Evolutionary conservation across 2,797 vertebrate species (phyloP), one percentile per base, ranked within the genome.

Genomic region (Balearica regulorum): DNA sequence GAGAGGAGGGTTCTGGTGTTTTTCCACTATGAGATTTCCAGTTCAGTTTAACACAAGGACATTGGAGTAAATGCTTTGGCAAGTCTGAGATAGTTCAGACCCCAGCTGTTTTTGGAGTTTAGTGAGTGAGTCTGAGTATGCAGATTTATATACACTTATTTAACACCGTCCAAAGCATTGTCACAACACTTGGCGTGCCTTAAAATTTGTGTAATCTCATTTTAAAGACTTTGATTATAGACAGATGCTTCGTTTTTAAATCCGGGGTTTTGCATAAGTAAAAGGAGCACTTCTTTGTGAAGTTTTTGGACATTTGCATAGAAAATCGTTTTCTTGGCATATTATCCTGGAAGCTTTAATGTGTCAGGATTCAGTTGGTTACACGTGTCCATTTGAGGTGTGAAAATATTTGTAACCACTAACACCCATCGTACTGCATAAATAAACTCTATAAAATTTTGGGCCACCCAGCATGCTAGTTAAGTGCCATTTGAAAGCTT

Each of bases 11-110:
- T 87, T 87, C 62, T 90, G 35, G 24, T 85, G 65, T 78, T 95
- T 90, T 92, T 73, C 39, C 51, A 26, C 46, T 76, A 2, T 73
- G 84, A 89, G 75, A 35, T 89, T 96, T 78, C 35, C 79, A 86
- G 55, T 75, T 89, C 60, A 88, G 77, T 80, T 93, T 87, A 87
- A 87, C n/a, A 22, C 73, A 58, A 43, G 53, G 57, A 69, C 68
- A n/a, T 58, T 65, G 68, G 70, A 95, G n/a, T 90, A 62, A 76
- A 72, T 1, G 0, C 60, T 91, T 94, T 84, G 49, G 82, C 71
- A 70, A 69, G 18, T 55, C 76, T 82, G 75, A 97, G 43, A 31
- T 79, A 69, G 77, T 51, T 90, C 37, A 96, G 83, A 66, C 17
- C 37, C 19, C 54, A 72, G 33, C 64, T 90, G 81, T 1, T 94